Evolutionary conservation across 2,888 invertebrate genomes (phyloP), one percentile per base, ranked within the genome.

Genomic region (Anthophora plumipes): DNA sequence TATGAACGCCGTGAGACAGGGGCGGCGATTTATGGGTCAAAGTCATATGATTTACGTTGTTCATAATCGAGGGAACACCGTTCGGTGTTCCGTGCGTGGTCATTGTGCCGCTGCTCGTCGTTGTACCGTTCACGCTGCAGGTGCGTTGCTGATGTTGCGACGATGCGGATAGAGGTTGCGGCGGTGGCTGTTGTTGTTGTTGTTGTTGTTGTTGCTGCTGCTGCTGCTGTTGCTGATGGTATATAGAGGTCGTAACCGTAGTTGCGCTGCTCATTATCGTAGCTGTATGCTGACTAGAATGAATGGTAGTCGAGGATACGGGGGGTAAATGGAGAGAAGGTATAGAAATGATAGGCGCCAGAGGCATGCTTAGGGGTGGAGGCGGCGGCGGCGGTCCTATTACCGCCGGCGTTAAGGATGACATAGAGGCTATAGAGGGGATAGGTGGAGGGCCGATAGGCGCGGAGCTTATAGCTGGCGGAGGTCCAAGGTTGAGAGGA

Each of bases 41-140:
- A 2, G 77, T 57, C 63, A 81, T 80, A 22, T 89, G 90, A 77
- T 86, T 90, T 14, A 78, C 73, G 41, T 70, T 67, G 71, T 85
- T 90, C 22, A 85, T 22, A 5, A 77, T 70, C n/a, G 87, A 84
- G 3, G 88, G 87, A 5, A 76, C 72, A 46, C 74, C 74, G 25
- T 83, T 88, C 0, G 91, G 86, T 6, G 90, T 90, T 2, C 89
- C 88, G 63, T 89, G 89, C 4, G 92, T 90, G 85, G 86, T 94
- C 94, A 86, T 94, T 92, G 92, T 94, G 93, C 92, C 92, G 90
- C 92, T 94, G 94, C 89, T 93, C 93, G 94, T 94, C 93, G 94
- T 94, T 93, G 66, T 66, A 43, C 72, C 59, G 25, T 39, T 60
- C 3, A 68, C 76, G 57, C 37, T 80, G 57, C 50, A 66, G 50